Percentiles rank a stretch among this genome's conserved stretches.
Conservation (phyloP, 1,140 invertebrate genomes). For the Scaptomyza graminum region DNA sequence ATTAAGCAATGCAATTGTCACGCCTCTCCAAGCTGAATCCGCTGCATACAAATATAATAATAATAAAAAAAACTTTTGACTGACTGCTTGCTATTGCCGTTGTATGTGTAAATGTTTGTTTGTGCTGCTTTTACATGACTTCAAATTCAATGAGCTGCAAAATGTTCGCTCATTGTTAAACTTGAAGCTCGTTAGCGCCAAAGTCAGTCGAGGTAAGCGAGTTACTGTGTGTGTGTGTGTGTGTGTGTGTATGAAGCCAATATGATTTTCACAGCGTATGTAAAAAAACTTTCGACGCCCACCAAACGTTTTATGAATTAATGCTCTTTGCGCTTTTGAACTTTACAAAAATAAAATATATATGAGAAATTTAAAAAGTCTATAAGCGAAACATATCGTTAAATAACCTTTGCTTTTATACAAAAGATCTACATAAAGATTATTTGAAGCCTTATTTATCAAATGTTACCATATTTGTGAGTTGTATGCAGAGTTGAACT, state of each 20-base stretch:
- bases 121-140: slow-evolving; percentile 71
- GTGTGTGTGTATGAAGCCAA: slow-evolving; percentile 39
- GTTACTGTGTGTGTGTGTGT: slow-evolving; percentile 11
- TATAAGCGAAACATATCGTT: slow-evolving; percentile 6
- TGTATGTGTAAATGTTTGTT: slow-evolving; percentile 23
- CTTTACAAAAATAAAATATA: slow-evolving; percentile 12
- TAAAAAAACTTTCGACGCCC: slow-evolving; percentile 74
- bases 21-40: background rate
- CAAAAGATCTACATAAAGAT: background rate
- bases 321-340: slow-evolving; percentile 76
- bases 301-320: slow-evolving; percentile 72
- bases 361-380: slow-evolving; percentile 11
- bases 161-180: slow-evolving; percentile 80
- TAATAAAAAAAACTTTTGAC: slow-evolving; percentile 14
- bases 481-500: too few relatives aligned
- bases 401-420: slow-evolving; percentile 2
- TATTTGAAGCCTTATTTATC: too few relatives aligned
- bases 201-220: slow-evolving; percentile 46
- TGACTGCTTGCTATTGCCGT: slow-evolving; percentile 26
- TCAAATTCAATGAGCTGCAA: slow-evolving; percentile 81
- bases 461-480: too few relatives aligned
- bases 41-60: background rate
- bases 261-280: slow-evolving; percentile 53
- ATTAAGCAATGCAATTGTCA: slow-evolving; percentile 41
- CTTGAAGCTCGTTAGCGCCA: slow-evolving; percentile 74